phyloP scores from a whole-genome alignment of 2,797 vertebrate species.

The Onychomys leucogaster region DNA sequence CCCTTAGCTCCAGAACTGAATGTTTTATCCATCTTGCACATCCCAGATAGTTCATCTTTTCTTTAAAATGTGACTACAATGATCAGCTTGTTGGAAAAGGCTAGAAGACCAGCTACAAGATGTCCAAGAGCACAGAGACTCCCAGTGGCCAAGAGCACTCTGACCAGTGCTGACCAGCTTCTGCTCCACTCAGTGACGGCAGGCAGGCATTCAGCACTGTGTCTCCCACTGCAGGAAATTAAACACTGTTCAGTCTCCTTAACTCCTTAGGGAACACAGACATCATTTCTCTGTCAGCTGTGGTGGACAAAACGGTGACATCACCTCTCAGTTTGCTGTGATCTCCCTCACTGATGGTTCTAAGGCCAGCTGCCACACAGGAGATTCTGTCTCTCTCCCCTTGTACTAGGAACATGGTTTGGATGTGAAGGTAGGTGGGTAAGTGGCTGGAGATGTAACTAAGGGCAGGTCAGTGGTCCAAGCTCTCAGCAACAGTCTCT shows the following conservation, averaged over 20 bases:
- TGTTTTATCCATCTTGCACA: not conserved
- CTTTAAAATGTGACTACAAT: not conserved
- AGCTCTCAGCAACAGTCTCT: not conserved
- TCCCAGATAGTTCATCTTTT: constrained; percentile 34
- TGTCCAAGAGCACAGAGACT: not conserved
- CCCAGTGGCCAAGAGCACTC: not conserved
- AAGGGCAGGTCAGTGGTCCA: not conserved
- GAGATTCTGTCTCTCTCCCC: not conserved
- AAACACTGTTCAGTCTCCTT: not conserved
- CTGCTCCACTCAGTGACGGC: not conserved
- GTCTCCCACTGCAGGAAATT: not conserved
- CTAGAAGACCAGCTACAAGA: rapidly evolving
- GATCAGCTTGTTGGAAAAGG: not conserved
- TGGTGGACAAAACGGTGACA: constrained; percentile 55
- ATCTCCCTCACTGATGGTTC: not conserved
- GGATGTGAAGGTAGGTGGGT: not conserved
- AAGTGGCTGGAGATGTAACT: not conserved
- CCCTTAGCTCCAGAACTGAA: not conserved
- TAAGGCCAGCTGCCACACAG: not conserved
- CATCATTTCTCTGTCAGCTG: not conserved
- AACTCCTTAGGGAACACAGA: not conserved
- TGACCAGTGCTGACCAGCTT: not conserved
- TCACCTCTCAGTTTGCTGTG: constrained; percentile 7
- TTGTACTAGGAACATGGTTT: not conserved
- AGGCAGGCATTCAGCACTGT: not conserved